Base-by-base conservation (phyloP, 2,888 invertebrate genomes). In the Trichopoda pennipes region DNA sequence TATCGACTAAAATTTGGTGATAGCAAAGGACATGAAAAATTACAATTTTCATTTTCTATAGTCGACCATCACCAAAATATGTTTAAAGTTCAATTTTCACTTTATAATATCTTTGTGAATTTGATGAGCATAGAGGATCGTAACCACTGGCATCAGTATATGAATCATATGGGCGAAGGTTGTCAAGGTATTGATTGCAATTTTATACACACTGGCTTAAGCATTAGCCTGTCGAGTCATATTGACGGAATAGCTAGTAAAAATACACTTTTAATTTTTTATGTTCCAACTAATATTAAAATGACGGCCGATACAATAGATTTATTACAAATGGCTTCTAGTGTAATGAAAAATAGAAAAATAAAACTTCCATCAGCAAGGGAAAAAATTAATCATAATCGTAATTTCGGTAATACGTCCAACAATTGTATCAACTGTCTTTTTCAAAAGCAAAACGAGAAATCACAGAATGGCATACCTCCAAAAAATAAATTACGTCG, bases 321-420 rank as follows among this genome's bases (percentile, higher is more conserved):
- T 28, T 55, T 77, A 35, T 14, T 77, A 42, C 47, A 77, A 69
- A 77, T 77, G 63, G 77, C 77, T n/a, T 32, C 69, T 56, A 28
- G 53, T 38, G 56, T 55, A 9, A 38, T 77, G 14, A 69, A 63
- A 38, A 77, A 77, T 47, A 53, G 61, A n/a, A 63, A 38, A 38
- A 68, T 19, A 28, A 77, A 77, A 19, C 23, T 23, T 16, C 23
- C 32, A 3, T 7, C n/a, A 17, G 1, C 16, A 8, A 58, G 14
- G 4, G 49, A 28, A 17, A 55, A 47, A 2, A 12, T 44, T 17
- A 53, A 38, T 38, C 7, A 47, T 19, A 63, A 68, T 49, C 60
- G 60, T 0, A 51, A 60, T 8, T 19, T 44, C 6, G 21, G 28
- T 21, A 1, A 14, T 0, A 12, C 19, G 10, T 10, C 51, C 12